Evolutionary conservation across 2,888 invertebrate genomes (phyloP).

Genomic region (Lasioglossum marginatum): DNA sequence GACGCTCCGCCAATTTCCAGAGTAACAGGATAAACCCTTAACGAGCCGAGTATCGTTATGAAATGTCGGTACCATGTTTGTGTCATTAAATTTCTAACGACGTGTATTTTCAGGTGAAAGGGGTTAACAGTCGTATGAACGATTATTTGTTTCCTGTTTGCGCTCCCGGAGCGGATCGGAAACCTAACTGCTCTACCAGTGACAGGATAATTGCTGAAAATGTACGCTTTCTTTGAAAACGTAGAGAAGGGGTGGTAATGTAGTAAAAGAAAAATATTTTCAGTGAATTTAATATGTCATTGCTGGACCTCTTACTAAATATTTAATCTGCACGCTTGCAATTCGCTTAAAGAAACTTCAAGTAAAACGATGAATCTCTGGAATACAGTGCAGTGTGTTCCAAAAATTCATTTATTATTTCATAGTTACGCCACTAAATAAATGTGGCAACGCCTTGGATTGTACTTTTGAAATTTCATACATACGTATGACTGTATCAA

Average conservation of each 20-base stretch:
- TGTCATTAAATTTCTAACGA: slow-evolving; percentile 14
- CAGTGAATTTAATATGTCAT: too few relatives aligned
- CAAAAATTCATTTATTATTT: too few relatives aligned
- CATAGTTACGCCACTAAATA: too few relatives aligned
- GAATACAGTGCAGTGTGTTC: too few relatives aligned
- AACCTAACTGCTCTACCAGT: neutral
- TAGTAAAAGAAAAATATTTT: neutral
- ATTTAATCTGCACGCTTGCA: neutral
- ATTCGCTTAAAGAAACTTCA: neutral
- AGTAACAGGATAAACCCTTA: slow-evolving; percentile 14
- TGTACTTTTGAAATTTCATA: neutral
- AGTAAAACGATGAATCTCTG: neutral
- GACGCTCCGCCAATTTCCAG: slow-evolving; percentile 10
- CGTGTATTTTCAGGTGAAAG: neutral
- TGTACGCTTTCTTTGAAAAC: neutral
- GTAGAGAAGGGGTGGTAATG: neutral
- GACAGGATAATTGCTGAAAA: neutral
- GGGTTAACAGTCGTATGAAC: neutral
- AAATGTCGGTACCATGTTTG: neutral
- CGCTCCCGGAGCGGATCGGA: neutral
- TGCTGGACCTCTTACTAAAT: neutral
- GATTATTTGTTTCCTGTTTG: neutral
- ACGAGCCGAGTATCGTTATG: slow-evolving; percentile 21
- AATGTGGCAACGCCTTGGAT: neutral
- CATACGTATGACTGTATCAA: neutral